A percentile compares a stretch with the other conserved stretches of the same genome.
These are phyloP conservation scores for Theonella swinhoei DNA, from an alignment of 37 sponge, comb jelly and placozoan species.

Conservation along the genomic window DNA sequence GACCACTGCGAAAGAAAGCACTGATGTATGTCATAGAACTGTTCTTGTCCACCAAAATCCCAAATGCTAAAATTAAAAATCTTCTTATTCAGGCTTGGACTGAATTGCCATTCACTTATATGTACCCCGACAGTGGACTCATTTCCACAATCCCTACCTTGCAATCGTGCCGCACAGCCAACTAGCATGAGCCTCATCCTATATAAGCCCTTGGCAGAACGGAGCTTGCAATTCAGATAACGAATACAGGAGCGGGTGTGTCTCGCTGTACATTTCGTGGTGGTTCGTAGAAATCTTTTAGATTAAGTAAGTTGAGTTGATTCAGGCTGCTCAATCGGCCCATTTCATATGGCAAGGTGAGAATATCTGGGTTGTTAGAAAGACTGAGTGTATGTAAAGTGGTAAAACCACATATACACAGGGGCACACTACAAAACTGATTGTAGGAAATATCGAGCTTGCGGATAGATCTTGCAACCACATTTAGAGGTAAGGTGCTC, in stretches of 20 bases:
- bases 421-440: slow-evolving; percentile 62
- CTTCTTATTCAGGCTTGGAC: slow-evolving; percentile 43
- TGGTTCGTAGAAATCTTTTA: slow-evolving; percentile 81
- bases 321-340: slow-evolving; percentile 62
- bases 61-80: slow-evolving; percentile 73
- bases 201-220: slow-evolving; percentile 67
- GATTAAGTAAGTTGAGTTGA: slow-evolving; percentile 36
- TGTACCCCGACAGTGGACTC: slow-evolving; percentile 95
- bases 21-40: slow-evolving; percentile 90
- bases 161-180: slow-evolving; percentile 82
- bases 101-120: slow-evolving; percentile 78
- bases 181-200: slow-evolving; percentile 93
- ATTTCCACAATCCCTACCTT: slow-evolving; percentile 64
- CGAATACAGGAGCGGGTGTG: slow-evolving; percentile 60
- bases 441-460: slow-evolving; percentile 78
- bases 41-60: slow-evolving; percentile 88
- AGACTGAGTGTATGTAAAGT: slow-evolving; percentile 57
- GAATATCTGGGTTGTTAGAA: slow-evolving; percentile 68
- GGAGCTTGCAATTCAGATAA: slow-evolving; percentile 77
- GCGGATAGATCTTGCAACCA: slow-evolving; percentile 49
- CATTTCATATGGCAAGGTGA: slow-evolving; percentile 68
- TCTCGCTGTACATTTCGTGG: slow-evolving; percentile 44
- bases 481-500: slow-evolving; percentile 50
- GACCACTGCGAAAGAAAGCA: slow-evolving; percentile 81
- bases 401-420: slow-evolving; percentile 76